A percentile compares a stretch with the other conserved stretches of the same genome.
Conservation (phyloP, 2,113 vertebrate genomes). For the Glareola pratincola region DNA sequence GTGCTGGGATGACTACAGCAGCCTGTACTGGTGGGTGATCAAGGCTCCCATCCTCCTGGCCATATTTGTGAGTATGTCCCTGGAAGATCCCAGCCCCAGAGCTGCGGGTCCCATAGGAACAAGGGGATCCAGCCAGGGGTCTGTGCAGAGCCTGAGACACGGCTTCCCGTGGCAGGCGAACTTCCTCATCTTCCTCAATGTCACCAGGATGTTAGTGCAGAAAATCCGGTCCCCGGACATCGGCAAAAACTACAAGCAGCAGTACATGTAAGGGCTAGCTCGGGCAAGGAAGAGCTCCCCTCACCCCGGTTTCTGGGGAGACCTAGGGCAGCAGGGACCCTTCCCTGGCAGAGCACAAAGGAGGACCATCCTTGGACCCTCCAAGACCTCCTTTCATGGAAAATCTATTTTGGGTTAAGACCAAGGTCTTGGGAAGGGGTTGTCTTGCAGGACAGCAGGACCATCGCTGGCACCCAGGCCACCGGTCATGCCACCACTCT, state of each 20-base stretch:
- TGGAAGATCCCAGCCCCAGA: not conserved
- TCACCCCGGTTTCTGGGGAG: fast-evolving
- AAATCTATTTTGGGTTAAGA: not conserved
- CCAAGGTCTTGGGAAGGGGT: not conserved
- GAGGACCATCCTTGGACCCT: not conserved
- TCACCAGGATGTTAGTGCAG: slow-evolving; percentile 72
- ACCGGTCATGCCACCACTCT: not conserved
- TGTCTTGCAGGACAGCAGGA: not conserved
- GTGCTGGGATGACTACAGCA: slow-evolving; percentile 76
- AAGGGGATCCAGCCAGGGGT: not conserved
- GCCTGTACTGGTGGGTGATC: slow-evolving; percentile 76
- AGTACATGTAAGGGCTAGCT: slow-evolving; percentile 62
- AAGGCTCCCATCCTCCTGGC: slow-evolving; percentile 75
- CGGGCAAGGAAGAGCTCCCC: not conserved
- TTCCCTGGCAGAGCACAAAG: not conserved
- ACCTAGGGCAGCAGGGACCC: not conserved
- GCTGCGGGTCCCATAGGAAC: fast-evolving
- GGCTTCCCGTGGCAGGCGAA: not conserved
- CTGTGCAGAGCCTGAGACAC: not conserved
- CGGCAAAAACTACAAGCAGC: slow-evolving; percentile 56
- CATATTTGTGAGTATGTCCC: slow-evolving; percentile 67
- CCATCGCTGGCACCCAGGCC: fast-evolving
- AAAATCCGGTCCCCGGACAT: slow-evolving; percentile 63
- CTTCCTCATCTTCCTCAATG: slow-evolving; percentile 75
- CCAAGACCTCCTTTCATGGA: not conserved